Base-by-base conservation (phyloP, 1,140 invertebrate genomes). In the Physella acuta region DNA sequence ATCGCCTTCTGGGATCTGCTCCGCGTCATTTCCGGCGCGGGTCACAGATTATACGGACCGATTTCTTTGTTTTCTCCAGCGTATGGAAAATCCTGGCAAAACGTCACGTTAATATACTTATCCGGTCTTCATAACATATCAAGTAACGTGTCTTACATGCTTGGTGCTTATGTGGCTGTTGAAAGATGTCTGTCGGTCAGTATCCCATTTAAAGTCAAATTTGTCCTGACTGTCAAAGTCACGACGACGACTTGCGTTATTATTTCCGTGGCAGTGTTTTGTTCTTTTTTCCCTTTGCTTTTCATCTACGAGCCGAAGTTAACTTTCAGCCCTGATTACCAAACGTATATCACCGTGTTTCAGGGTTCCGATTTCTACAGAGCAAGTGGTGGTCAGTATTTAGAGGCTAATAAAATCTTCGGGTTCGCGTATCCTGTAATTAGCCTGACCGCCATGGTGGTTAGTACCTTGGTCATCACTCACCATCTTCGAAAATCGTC, bases 161-260 rank as follows among this genome's bases (percentile, higher is more conserved):
- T n/a, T n/a, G n/a, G n/a, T n/a, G n/a, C n/a, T n/a, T n/a, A n/a
- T n/a, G n/a, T 62, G 37, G 60, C 60, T 16, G 60, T 62, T 1
- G 60, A 62, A 20, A 62, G 60, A 62, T 62, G 60, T 62, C 36
- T 62, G 8, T 62, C 34, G 14, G 60, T 62, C 2, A 34, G 34
- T 62, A 39, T 62, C 30, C 60, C 60, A 5, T 62, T 62, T 44
- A 62, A 37, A 8, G 60, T 62, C 24, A 62, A 44, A n/a, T 39
- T 24, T 30, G n/a, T 62, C 31, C 36, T 62, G 8, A 62, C 60
- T 8, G 34, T 37, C 0, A n/a, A n/a, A n/a, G n/a, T n/a, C n/a
- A n/a, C n/a, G n/a, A n/a, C n/a, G n/a, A n/a, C n/a, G n/a, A n/a
- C 20, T 1, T 24, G 36, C 8, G 1, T 39, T 24, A 3, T 11